These are phyloP conservation scores for Sitta europaea DNA, from an alignment of 2,113 vertebrate species.

Conservation along the genomic window DNA sequence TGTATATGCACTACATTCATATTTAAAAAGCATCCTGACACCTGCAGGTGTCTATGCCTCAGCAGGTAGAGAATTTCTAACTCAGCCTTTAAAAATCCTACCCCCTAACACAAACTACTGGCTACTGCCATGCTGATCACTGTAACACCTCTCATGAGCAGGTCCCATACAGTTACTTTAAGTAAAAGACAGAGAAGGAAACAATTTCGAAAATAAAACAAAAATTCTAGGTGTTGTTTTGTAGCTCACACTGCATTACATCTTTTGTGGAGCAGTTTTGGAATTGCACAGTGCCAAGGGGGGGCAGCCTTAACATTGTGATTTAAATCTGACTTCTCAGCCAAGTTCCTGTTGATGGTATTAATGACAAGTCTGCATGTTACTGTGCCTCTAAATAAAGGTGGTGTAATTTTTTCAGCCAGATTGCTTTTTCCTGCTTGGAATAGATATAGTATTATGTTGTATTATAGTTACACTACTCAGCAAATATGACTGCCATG, in stretches of 20 bases:
- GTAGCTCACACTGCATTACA: background rate
- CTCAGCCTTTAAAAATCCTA: background rate
- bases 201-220: background rate
- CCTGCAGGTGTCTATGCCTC: background rate
- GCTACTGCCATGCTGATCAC: background rate
- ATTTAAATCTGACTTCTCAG: background rate
- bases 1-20: background rate
- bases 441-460: background rate
- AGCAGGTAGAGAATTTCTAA: background rate
- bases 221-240: background rate
- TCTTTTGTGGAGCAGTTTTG: background rate
- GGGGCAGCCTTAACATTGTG: background rate
- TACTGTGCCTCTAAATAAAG: background rate
- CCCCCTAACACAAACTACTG: background rate
- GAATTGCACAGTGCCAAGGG: background rate
- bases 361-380: background rate
- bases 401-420: background rate
- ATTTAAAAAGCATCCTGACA: background rate
- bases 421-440: background rate
- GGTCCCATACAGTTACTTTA: background rate
- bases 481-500: background rate
- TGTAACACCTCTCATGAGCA: background rate
- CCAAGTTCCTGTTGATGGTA: background rate
- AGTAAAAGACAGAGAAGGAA: background rate
- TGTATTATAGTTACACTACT: background rate